Conservation (phyloP, 2,113 vertebrate species). For the Elephantulus edwardii region DNA sequence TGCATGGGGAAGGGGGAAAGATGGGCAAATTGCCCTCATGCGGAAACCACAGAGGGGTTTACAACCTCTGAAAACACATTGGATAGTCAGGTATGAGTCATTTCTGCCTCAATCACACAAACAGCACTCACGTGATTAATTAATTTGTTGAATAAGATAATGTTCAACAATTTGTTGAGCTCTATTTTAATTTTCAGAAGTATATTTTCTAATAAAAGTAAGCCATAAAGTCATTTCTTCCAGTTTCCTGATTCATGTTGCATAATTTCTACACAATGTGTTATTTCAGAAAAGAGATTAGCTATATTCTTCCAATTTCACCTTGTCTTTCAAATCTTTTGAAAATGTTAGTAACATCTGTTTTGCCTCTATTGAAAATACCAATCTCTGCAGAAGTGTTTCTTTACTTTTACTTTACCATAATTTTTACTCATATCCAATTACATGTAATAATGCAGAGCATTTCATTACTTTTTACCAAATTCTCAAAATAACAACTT, state of each 20-base stretch:
- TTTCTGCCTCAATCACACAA: too few relatives aligned
- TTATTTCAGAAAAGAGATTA: neutral
- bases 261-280: fast-evolving
- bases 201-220: constrained; percentile 33
- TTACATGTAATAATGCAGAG: neutral
- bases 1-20: too few relatives aligned
- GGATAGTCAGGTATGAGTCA: too few relatives aligned
- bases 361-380: neutral
- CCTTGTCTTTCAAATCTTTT: neutral
- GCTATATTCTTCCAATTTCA: neutral
- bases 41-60: too few relatives aligned
- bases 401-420: neutral
- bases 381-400: neutral
- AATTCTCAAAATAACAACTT: neutral
- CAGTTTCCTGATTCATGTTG: neutral
- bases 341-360: neutral
- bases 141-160: too few relatives aligned
- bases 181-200: constrained; percentile 17
- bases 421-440: neutral
- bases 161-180: constrained; percentile 25
- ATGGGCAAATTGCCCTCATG: too few relatives aligned
- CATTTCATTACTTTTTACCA: neutral
- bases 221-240: neutral
- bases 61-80: too few relatives aligned
- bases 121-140: too few relatives aligned